These are phyloP conservation scores for Aspidiotus destructor DNA, from an alignment of 2,888 invertebrate species.

Conservation along the genomic window DNA sequence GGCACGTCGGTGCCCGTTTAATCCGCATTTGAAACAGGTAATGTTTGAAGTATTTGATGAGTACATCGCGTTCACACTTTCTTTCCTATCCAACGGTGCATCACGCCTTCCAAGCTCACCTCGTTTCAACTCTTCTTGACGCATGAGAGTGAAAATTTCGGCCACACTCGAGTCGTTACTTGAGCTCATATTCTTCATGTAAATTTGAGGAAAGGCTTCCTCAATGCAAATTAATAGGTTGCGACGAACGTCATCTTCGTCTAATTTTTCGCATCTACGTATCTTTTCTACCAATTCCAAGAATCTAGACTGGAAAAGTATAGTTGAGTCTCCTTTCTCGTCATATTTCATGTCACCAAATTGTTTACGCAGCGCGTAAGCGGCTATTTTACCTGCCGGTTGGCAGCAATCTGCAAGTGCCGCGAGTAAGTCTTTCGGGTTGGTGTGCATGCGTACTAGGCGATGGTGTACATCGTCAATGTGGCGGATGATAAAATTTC, in stretches of 20 bases:
- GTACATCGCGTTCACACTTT: neutral
- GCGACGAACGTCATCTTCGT: neutral
- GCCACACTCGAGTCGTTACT: neutral
- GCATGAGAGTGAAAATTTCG: neutral
- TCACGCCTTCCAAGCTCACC: neutral
- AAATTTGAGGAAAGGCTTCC: neutral
- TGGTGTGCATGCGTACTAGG: neutral
- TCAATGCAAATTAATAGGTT: neutral
- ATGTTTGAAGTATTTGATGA: neutral
- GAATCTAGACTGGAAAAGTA: neutral
- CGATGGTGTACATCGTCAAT: neutral
- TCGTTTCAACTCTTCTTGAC: neutral
- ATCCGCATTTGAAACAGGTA: neutral
- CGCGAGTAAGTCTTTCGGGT: neutral
- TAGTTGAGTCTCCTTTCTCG: neutral
- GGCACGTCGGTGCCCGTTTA: neutral
- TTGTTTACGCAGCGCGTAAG: neutral
- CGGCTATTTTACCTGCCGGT: neutral
- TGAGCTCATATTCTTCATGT: neutral
- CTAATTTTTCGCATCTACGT: neutral
- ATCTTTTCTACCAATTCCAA: neutral
- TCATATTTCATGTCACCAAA: neutral
- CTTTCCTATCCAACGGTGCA: neutral
- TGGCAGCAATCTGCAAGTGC: neutral
- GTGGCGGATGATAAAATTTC: neutral